A percentile compares a stretch with the other conserved stretches of the same genome.
Evolutionary conservation across 2,113 vertebrate genomes (phyloP).

Genomic region (Proteles cristata): DNA sequence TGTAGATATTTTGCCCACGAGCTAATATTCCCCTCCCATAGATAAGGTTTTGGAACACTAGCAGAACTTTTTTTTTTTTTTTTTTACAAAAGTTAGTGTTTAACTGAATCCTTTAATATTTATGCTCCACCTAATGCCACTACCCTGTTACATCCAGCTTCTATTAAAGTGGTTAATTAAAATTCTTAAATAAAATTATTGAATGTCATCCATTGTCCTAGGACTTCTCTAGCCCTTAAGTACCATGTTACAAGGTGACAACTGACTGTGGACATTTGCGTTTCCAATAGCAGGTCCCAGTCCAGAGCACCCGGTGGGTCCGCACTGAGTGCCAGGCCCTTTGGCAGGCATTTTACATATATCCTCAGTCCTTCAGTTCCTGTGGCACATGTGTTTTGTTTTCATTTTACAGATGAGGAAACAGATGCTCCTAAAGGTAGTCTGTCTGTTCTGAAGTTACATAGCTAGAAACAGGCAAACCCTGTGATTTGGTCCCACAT

Average conservation of each 20-base stretch:
- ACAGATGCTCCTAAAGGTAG: neutral
- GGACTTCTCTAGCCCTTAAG: neutral
- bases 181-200: neutral
- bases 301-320: too few relatives aligned
- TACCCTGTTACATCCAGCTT: neutral
- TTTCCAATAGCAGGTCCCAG: neutral
- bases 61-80: neutral
- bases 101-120: neutral
- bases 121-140: neutral
- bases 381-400: rapidly evolving
- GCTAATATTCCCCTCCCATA: neutral
- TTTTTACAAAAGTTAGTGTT: neutral
- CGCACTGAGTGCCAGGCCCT: neutral
- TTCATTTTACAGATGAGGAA: neutral
- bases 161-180: neutral
- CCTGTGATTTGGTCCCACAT: neutral
- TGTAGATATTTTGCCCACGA: neutral
- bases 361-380: neutral
- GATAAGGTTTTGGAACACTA: neutral
- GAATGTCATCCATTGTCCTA: neutral
- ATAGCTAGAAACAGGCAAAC: neutral
- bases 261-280: neutral
- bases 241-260: neutral
- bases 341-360: neutral
- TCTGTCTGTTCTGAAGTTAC: neutral